A percentile compares a stretch with the other conserved stretches of the same genome.
Conservation (phyloP, 2,888 invertebrate species). For the Salpingus planirostris region DNA sequence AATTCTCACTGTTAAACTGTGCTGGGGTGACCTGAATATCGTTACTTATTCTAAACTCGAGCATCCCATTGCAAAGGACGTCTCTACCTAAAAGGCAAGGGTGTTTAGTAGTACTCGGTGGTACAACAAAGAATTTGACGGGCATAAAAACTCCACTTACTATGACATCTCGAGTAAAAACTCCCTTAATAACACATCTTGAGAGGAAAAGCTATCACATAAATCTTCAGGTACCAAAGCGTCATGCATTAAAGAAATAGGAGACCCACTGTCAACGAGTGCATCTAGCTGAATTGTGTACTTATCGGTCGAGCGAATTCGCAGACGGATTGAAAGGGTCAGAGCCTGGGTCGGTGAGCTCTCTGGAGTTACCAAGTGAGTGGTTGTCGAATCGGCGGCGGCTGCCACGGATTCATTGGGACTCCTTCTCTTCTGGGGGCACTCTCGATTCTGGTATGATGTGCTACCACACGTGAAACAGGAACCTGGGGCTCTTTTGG, state of each 20-base stretch:
- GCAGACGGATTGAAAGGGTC: neutral
- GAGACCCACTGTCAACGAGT: conserved; percentile 8
- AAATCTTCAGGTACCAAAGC: neutral
- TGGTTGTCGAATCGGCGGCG: neutral
- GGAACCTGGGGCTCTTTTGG: conserved; percentile 8
- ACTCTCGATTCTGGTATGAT: conserved; percentile 6
- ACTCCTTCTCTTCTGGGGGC: conserved; percentile 6
- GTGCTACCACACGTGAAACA: conserved; percentile 11
- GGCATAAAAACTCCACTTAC: neutral
- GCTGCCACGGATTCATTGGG: neutral
- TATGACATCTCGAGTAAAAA: neutral
- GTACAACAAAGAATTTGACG: conserved; percentile 4
- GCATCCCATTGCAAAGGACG: neutral
- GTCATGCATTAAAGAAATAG: conserved; percentile 2
- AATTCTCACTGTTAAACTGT: too few relatives aligned
- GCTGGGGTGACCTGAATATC: neutral
- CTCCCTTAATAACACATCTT: neutral
- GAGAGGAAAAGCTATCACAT: too few relatives aligned
- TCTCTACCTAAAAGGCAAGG: conserved; percentile 5
- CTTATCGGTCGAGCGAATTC: neutral
- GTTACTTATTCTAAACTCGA: neutral
- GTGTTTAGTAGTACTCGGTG: conserved; percentile 2
- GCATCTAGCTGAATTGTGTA: neutral
- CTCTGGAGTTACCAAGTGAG: too few relatives aligned
- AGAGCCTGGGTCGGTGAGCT: too few relatives aligned